Evolutionary conservation across 2,113 vertebrate species (phyloP), one percentile per base, ranked within the genome.

Genomic region (Ailurus styani): DNA sequence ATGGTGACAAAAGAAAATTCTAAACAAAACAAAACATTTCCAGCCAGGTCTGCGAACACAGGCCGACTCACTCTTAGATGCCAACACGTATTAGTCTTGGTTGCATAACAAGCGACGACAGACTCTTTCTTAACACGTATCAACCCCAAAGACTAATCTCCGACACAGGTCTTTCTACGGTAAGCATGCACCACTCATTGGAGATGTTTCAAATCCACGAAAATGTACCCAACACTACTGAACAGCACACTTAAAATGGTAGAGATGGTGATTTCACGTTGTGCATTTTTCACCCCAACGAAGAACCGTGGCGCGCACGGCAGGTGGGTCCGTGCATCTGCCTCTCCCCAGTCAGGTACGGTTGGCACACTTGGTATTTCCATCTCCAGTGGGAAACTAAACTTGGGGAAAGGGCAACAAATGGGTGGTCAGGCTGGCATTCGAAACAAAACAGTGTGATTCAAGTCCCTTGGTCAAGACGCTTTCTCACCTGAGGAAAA

Each of bases 211-310:
- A 11, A 0, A 11, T 5, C 42, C 5, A 1, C 0, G 11, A 6
- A 31, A 12, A 3, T 1, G 1, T 2, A 15, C 25, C 29, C 31
- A 12, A 2, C 50, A 15, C 54, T 3, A 7, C 47, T 4, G 2
- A 29, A 14, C 1, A 0, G 1, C 0, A 3, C 20, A 55, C 7
- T 0, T 15, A 6, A 52, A 8, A 21, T 0, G 47, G 15, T 7
- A 17, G 20, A 37, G 27, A 18, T 1, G 23, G 62, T 13, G 3
- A 21, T 13, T 25, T 6, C 8, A 17, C 2, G 7, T 4, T n/a
- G 52, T 14, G 7, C 6, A 6, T 27, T 40, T 37, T 25, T 14
- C 0, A 45, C 11, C 15, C 12, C 23, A 14, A 2, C 29, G 2
- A 6, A 13, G 6, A 72, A 15, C 72, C 8, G 1, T 37, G 20